Conservation (phyloP, 30 jellyfish, hydroid and myxozoan genomes). For the Phacellophora camtschatica region DNA sequence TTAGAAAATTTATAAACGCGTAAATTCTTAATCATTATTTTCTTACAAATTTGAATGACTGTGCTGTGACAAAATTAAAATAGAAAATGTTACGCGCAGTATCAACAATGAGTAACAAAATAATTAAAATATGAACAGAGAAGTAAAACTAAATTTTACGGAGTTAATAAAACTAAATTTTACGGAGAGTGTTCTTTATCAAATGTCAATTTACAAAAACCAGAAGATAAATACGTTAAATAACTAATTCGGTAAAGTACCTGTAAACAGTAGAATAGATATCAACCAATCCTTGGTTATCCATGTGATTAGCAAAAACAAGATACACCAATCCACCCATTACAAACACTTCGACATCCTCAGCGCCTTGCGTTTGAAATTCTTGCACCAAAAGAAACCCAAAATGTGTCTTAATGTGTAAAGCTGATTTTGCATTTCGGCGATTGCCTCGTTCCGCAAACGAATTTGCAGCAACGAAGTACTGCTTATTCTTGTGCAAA, state of each 20-base stretch:
- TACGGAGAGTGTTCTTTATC: too few relatives aligned
- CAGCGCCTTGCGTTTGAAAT: constrained; percentile 86
- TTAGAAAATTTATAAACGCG: too few relatives aligned
- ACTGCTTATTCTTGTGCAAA: constrained; percentile 18
- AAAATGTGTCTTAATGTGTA: constrained; percentile 32
- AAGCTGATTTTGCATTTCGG: constrained; percentile 49
- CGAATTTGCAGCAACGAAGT: constrained; percentile 82
- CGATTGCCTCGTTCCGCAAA: constrained; percentile 7
- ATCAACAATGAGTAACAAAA: too few relatives aligned
- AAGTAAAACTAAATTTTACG: too few relatives aligned
- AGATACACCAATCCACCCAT: constrained; percentile 62
- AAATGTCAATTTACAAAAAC: too few relatives aligned
- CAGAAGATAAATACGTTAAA: not conserved
- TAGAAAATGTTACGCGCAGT: too few relatives aligned
- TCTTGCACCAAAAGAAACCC: constrained; percentile 67
- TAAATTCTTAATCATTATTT: too few relatives aligned
- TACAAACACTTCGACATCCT: constrained; percentile 80
- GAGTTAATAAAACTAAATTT: too few relatives aligned
- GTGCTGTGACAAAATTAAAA: too few relatives aligned
- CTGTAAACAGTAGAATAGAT: constrained; percentile 76
- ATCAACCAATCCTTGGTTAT: constrained; percentile 64
- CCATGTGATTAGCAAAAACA: constrained; percentile 71
- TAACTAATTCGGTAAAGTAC: constrained; percentile 13
- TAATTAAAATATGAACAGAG: too few relatives aligned
- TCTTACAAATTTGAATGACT: too few relatives aligned